Percentiles rank a stretch among this genome's conserved stretches.
Evolutionary conservation across 2,113 vertebrate species (phyloP).

Genomic region (Apus apus): DNA sequence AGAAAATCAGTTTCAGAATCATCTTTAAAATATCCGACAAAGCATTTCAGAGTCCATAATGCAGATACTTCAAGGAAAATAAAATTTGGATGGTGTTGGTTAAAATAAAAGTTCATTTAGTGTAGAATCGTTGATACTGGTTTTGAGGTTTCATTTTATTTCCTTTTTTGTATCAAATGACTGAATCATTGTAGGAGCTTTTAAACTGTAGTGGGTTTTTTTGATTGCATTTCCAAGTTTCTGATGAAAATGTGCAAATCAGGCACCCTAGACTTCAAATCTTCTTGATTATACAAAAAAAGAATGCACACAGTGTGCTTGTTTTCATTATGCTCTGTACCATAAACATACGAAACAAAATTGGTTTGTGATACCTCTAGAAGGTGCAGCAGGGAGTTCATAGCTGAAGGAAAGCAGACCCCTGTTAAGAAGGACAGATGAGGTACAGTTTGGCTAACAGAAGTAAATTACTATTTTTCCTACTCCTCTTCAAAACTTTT

Average conservation of each 20-base stretch:
- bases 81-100: neutral
- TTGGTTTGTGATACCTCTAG: neutral
- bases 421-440: neutral
- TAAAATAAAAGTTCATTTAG: neutral
- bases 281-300: constrained; percentile 35
- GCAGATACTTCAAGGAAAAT: neutral
- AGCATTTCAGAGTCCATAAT: neutral
- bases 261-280: neutral
- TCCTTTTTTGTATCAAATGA: neutral
- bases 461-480: neutral
- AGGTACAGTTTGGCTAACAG: neutral
- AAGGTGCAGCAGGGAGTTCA: neutral
- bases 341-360: neutral
- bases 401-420: neutral
- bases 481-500: neutral
- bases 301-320: neutral
- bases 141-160: neutral
- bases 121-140: neutral
- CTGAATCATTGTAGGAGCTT: constrained; percentile 1
- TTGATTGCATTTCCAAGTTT: constrained; percentile 49
- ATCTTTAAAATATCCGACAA: neutral
- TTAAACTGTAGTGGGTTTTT: constrained; percentile 19
- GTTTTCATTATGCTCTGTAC: neutral
- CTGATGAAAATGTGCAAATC: constrained; percentile 44
- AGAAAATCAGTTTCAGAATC: neutral